These are phyloP conservation scores for Acleris cristana DNA, from an alignment of 2,888 invertebrate genomes.

Conservation along the genomic window DNA sequence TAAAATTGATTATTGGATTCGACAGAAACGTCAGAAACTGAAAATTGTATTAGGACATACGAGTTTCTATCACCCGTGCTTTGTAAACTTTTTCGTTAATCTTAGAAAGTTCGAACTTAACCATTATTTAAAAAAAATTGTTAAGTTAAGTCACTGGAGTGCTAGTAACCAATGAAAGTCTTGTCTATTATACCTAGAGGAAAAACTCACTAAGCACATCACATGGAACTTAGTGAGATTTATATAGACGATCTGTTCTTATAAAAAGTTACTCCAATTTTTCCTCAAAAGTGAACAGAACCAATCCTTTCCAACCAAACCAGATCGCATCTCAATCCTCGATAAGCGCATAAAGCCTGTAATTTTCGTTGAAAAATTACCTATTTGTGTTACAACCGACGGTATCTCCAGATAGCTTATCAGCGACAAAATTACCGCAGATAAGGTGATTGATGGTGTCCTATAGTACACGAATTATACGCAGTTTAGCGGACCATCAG, in stretches of 20 bases:
- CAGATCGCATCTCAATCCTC: conserved; percentile 17
- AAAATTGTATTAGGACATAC: too few relatives aligned
- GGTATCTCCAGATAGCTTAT: conserved; percentile 31
- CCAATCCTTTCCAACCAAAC: background rate
- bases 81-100: too few relatives aligned
- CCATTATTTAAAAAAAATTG: too few relatives aligned
- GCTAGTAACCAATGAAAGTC: too few relatives aligned
- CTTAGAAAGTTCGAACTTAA: too few relatives aligned
- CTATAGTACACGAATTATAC: conserved; percentile 39
- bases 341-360: conserved; percentile 32
- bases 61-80: too few relatives aligned
- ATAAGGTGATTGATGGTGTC: conserved; percentile 40
- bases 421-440: conserved; percentile 35
- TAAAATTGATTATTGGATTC: too few relatives aligned
- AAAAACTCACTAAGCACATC: too few relatives aligned
- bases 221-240: too few relatives aligned
- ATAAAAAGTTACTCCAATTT: background rate
- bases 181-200: too few relatives aligned
- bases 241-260: background rate
- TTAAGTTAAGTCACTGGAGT: too few relatives aligned
- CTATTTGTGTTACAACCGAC: conserved; percentile 34
- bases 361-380: conserved; percentile 32
- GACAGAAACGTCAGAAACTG: too few relatives aligned
- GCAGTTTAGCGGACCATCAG: conserved; percentile 39
- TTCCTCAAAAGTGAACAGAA: background rate